Base-by-base conservation (phyloP, 2,113 vertebrate species). In the Bos javanicus region DNA sequence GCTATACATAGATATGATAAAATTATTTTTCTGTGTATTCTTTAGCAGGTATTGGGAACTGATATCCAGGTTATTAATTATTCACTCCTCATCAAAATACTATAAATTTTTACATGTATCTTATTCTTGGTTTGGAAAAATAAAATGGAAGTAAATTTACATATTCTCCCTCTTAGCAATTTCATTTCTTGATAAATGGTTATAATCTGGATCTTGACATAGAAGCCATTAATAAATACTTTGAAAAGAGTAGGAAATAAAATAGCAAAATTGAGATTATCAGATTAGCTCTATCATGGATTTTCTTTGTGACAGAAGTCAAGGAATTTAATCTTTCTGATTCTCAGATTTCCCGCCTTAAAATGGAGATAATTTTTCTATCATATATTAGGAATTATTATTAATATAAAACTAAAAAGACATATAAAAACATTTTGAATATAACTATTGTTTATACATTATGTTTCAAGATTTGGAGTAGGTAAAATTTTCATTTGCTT, bases 71-170 rank as follows among this genome's bases (percentile, higher is more conserved):
- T 3, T 10, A 82, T 76, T 86, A 30, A 92, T 48, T 84, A 52
- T 91, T 91, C 21, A 19, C 17, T 86, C 5, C 21, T 93, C 7
- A 94, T 50, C 21, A 92, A 50, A 80, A 76, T 52, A 64, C 71
- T 80, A 39, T 67, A 81, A 52, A 54, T 46, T 90, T 14, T 84
- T 92, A 88, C 11, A 87, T 87, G 5, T 52, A 80, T 39, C 19
- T 84, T 91, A 19, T 33, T 91, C 10, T 52, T 86, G 76, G 8
- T 62, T 96, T 90, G 17, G 39, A 91, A 97, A 93, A 92, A 82
- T 78, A 9, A 97, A 92, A 91, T 80, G 39, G 2, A 89, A 74
- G 7, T 67, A 92, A 62, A 46, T 59, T 90, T 23, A 57, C 3
- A 17, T 86, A 21, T 85, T 90, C 3, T 88, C 56, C 13, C 4